Base-by-base conservation (phyloP, 2,113 vertebrate genomes). In the Oreochromis spilurus region DNA sequence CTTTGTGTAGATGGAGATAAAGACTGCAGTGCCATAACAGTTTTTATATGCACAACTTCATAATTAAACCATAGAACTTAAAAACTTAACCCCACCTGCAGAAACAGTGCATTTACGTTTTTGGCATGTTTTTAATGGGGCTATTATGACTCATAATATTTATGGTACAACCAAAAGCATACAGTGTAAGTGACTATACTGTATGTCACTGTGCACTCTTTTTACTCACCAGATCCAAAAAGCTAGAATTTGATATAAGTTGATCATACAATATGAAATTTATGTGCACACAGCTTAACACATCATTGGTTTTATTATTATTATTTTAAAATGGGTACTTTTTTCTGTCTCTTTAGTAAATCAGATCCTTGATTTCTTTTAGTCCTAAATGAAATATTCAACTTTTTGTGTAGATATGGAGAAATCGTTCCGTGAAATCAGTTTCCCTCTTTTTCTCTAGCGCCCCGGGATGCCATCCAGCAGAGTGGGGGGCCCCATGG, bases 391-490 rank as follows among this genome's bases (percentile, higher is more conserved):
- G 19, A 38, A 65, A 67, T 40, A 13, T 38, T 11, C 17, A 0
- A 2, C 0, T 21, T 58, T 67, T 38, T 67, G 11, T 67, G 19
- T 67, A 38, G 34, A 1, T 50, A 12, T 52, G 3, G 26, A 52
- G 45, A 77, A 77, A 77, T 34, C 13, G 43, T 77, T 75, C 70
- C 0, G 1, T 50, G 24, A 75, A 50, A 19, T 75, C 62, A 72
- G 5, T 58, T 45, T 81, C 81, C 82, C 26, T 77, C 54, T 77
- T 43, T 90, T 93, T 6, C 45, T 89, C 7, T 83, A 99, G 98
- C 97, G 98, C 7, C 96, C 97, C 0, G 97, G 97, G 84, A 97
- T 99, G 96, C 96, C 97, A 0, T 97, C 97, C 0, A 96, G 89
- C 75, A 94, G 97, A 90, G 92, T 90, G 1, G 93, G 96, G 48